Percentiles rank a stretch among this genome's conserved stretches.
These are phyloP conservation scores for Papilio elwesi DNA, from an alignment of 2,888 invertebrate species.

Conservation along the genomic window DNA sequence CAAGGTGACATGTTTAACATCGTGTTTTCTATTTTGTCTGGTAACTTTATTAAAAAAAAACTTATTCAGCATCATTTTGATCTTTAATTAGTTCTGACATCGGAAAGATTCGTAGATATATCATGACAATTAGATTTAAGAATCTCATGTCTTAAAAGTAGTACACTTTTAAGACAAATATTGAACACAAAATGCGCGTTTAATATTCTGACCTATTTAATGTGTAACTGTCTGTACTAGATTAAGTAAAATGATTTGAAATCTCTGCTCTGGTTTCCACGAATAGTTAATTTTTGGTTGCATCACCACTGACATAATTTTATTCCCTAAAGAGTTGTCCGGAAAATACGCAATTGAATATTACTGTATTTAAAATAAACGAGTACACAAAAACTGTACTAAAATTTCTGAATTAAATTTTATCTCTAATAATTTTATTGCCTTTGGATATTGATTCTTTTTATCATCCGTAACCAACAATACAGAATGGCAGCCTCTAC, in stretches of 20 bases:
- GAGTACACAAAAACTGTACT: background rate
- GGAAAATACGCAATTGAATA: constrained; percentile 3
- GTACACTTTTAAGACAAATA: too few relatives aligned
- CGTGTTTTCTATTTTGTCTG: too few relatives aligned
- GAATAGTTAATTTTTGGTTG: constrained; percentile 20
- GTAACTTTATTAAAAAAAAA: too few relatives aligned
- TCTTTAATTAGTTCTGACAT: too few relatives aligned
- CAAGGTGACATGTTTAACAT: too few relatives aligned
- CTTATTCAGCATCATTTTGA: too few relatives aligned
- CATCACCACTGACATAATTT: constrained; percentile 29
- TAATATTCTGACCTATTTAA: constrained; percentile 22
- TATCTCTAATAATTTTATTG: background rate
- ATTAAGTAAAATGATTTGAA: constrained; percentile 20
- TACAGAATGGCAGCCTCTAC: too few relatives aligned
- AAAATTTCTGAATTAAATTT: background rate
- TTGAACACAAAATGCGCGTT: background rate
- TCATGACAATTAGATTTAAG: background rate
- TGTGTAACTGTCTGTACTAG: constrained; percentile 1
- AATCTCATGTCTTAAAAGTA: background rate
- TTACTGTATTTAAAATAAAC: background rate
- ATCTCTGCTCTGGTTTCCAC: constrained; percentile 16
- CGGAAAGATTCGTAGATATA: too few relatives aligned
- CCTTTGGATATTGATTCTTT: background rate
- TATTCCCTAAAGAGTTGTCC: constrained; percentile 11
- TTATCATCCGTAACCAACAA: too few relatives aligned